A percentile compares a stretch with the other conserved stretches of the same genome.
Evolutionary conservation across 92 coral and sea anemone species (phyloP).

Genomic region (Ricordea florida): DNA sequence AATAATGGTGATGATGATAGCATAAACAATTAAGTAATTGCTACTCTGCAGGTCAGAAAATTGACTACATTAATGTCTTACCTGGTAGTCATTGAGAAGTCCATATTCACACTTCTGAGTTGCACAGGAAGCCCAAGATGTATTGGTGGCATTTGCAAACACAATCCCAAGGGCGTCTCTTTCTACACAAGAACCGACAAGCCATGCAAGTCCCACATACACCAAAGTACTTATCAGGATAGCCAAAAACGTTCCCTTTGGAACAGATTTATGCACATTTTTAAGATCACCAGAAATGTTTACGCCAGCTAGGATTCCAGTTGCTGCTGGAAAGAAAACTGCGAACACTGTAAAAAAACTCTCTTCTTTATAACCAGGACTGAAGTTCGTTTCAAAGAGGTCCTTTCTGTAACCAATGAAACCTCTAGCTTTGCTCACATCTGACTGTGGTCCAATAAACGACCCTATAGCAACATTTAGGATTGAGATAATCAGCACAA

Average conservation of each 20-base stretch:
- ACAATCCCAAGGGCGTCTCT: slow-evolving; percentile 86
- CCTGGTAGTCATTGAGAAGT: slow-evolving; percentile 87
- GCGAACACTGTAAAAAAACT: slow-evolving; percentile 94
- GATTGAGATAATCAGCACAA: slow-evolving; percentile 78
- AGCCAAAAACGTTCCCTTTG: slow-evolving; percentile 93
- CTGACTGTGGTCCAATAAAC: slow-evolving; percentile 90
- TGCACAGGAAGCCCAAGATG: slow-evolving; percentile 43
- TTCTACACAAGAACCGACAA: slow-evolving; percentile 77
- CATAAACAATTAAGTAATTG: too few species aligned
- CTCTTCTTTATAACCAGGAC: slow-evolving; percentile 74
- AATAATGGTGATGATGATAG: too few species aligned
- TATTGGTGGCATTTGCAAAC: slow-evolving; percentile 36
- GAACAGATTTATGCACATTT: slow-evolving; percentile 86
- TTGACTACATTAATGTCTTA: slow-evolving; percentile 4
- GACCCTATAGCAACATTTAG: slow-evolving; percentile 81
- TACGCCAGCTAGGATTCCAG: slow-evolving; percentile 97
- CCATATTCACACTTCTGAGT: slow-evolving; percentile 77
- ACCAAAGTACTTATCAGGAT: slow-evolving; percentile 87
- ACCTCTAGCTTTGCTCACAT: slow-evolving; percentile 65
- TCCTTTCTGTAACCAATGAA: slow-evolving; percentile 75
- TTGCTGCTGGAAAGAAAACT: slow-evolving; percentile 97
- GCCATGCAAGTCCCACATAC: slow-evolving; percentile 82
- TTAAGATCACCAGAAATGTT: slow-evolving; percentile 95
- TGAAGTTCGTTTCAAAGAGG: slow-evolving; percentile 66
- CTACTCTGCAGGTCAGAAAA: too few species aligned